Evolutionary conservation across 2,113 vertebrate species (phyloP), one percentile per base, ranked within the genome.

Genomic region (Varanus salvator): DNA sequence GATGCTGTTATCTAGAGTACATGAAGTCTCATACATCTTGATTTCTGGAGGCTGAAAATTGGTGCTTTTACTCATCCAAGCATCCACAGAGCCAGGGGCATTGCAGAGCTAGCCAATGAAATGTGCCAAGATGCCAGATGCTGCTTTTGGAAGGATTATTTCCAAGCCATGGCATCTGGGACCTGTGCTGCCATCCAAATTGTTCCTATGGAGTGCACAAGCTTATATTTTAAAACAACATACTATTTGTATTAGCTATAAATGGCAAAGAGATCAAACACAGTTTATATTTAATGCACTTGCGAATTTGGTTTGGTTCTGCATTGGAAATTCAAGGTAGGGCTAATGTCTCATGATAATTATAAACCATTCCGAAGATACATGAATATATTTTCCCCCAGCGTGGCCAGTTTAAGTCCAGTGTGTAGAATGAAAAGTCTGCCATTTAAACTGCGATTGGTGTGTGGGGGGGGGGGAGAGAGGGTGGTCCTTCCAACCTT

Each of bases 61-160:
- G 80, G 19, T 54, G 93, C 88, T 95, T 89, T 93, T 85, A 96
- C 91, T 48, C 94, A 94, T 84, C 77, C 90, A 95, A 80, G 64
- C 87, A 77, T 94, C 57, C 92, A 85, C 75, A 94, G 91, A 93
- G 87, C 90, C 90, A 90, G 88, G 95, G 89, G 92, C 95, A 82
- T 68, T 93, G 84, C 92, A 89, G 95, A 96, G 88, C 87, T 93
- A 89, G 89, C 83, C 90, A 93, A n/a, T 78, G 87, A 83, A 50
- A 95, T 95, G 93, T 95, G 95, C 96, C 96, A 97, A 96, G 91
- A 80, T 95, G 94, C 89, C 97, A 97, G 97, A 97, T 97, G 96
- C 93, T 96, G 87, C 83, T 89, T 96, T 96, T 95, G 93, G 93
- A 97, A 97, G 90, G 96, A 94, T 71, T 94, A 89, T 95, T 94